Evolutionary conservation across 1,140 invertebrate species (phyloP), one percentile per base, ranked within the genome.

Genomic region (Uloborus diversus): DNA sequence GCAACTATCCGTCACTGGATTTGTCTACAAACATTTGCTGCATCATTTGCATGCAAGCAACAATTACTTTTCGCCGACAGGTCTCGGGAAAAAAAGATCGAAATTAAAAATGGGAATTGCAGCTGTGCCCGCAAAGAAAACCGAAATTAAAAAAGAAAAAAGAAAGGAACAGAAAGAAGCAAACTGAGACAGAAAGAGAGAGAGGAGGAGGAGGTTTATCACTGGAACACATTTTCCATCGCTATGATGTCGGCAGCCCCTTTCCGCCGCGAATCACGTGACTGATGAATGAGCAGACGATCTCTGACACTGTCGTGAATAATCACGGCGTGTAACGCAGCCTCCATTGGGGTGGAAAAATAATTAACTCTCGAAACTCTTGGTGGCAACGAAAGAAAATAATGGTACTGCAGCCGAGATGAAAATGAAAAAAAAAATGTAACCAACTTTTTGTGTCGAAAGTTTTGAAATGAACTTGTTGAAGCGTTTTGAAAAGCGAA

Each of bases 211-310:
- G 33, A 32, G 30, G 65, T 37, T 42, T 17, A 56, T 51, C 14
- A 20, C 14, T 28, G 30, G 61, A 78, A 75, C 57, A 42, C 62
- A 75, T 75, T 75, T 75, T 78, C 59, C 59, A 62, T 62, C 59
- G 49, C 73, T 78, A 78, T 78, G 73, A 78, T 78, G 73, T 78
- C 53, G 30, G 42, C 65, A 62, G 56, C 23, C 25, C 42, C 23
- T 47, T 70, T 70, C 66, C 66, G 66, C 66, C 30, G 23, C 23
- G 47, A 37, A 65, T 62, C 73, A 78, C 73, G 73, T 78, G 73
- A 78, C 73, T 78, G 73, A 78, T 78, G 73, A 78, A 78, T 78
- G 73, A 47, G 73, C 73, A 78, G 73, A 78, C 73, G 73, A 78
- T 78, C 73, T 78, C 73, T 78, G 73, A 78, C 73, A 78, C 73